Evolutionary conservation across 2,888 invertebrate species (phyloP), one percentile per base, ranked within the genome.

Genomic region (Choristoneura rosaceana): DNA sequence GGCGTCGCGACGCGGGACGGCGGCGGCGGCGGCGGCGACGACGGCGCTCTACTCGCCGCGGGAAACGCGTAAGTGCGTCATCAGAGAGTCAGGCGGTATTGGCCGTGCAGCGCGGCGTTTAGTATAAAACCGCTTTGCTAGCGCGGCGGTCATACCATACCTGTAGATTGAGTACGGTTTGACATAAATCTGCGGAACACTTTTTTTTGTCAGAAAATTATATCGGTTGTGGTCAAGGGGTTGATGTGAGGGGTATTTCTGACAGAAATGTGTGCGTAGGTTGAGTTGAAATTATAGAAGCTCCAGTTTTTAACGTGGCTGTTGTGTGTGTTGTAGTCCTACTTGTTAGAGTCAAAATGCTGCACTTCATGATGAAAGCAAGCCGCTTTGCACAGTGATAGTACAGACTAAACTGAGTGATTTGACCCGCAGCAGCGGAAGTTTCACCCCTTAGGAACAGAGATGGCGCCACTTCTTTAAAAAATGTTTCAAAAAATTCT

Each of bases 1-100:
- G n/a, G 52, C 43, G 68, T 45, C 45, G 64, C 62, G 70, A 34
- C 61, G 65, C 64, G 58, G 62, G 70, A 73, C 15, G 62, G 70
- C 69, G 60, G 70, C 58, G 58, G 74, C 61, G 69, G 41, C 47
- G 47, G 47, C 52, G 58, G n/a, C 58, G 61, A 62, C 69, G 69
- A 64, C 73, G 62, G 34, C 52, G 73, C 74, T 71, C 25, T 66
- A 68, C 47, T 47, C 52, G 50, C 50, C 34, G 50, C 62, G 69
- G 41, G 69, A 63, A 38, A 67, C 45, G 62, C 62, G 62, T 62
- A 62, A 62, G 62, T 62, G 62, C 62, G 52, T 60, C 67, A 52
- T 67, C 47, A n/a, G 14, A 45, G 45, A n/a, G 5, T 14, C 4
- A 45, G 45, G 14, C 14, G 45, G 45, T 14, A n/a, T n/a, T 14